phyloP scores from a whole-genome alignment of 2,797 vertebrate species.

The Spinus olivaceus region DNA sequence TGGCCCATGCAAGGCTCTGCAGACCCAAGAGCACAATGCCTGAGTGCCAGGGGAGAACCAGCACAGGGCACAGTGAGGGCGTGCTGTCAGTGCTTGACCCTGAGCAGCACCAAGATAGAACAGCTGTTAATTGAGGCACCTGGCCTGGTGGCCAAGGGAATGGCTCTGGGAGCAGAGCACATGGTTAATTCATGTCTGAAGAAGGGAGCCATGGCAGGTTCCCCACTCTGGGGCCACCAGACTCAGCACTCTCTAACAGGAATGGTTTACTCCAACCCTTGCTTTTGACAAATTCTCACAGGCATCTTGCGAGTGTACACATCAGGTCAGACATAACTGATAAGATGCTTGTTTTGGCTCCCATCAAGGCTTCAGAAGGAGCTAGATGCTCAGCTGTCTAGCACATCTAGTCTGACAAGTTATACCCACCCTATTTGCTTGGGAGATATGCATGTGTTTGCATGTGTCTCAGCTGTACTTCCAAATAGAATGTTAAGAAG shows the following conservation, averaged over 20 bases:
- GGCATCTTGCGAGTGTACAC: neutral
- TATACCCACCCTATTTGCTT: neutral
- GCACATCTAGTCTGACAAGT: too few relatives aligned
- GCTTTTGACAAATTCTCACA: neutral
- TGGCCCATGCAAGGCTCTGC: neutral
- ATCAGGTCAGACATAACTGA: neutral
- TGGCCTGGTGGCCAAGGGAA: too few relatives aligned
- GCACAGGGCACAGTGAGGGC: accelerated
- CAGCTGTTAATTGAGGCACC: neutral
- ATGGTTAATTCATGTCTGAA: neutral
- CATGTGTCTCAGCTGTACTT: neutral
- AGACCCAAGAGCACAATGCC: neutral
- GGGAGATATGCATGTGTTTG: neutral
- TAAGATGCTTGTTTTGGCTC: neutral
- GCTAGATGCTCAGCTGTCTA: neutral
- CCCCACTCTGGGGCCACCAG: accelerated
- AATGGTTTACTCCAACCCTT: neutral
- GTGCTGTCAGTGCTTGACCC: too few relatives aligned
- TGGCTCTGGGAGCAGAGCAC: neutral
- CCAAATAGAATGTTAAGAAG: neutral
- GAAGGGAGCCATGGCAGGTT: neutral
- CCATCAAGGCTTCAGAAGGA: neutral
- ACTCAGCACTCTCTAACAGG: neutral
- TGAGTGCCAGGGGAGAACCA: neutral
- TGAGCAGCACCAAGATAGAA: neutral